Evolutionary conservation across 2,113 vertebrate genomes (phyloP).

Genomic region (Promerops cafer): DNA sequence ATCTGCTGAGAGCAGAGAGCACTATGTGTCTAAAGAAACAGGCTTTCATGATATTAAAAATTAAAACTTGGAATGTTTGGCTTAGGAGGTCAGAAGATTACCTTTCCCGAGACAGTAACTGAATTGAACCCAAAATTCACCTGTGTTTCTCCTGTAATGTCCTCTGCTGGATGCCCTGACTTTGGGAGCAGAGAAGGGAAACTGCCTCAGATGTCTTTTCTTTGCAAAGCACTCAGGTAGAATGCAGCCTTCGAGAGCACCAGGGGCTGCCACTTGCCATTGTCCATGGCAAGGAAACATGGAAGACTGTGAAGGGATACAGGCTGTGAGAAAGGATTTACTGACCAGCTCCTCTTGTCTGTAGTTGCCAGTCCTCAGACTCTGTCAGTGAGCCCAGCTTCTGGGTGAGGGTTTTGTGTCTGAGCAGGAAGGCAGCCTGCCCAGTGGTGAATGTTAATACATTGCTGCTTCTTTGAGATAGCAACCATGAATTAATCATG

Average conservation of each 20-base stretch:
- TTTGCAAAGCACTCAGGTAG: neutral
- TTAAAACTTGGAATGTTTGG: neutral
- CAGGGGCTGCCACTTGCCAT: neutral
- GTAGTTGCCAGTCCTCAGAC: neutral
- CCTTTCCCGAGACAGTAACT: neutral
- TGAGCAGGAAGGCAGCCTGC: neutral
- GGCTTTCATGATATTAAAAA: neutral
- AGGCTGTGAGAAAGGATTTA: neutral
- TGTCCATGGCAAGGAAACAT: neutral
- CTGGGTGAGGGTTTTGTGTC: neutral
- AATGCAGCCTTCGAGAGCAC: neutral
- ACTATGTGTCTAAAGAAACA: neutral
- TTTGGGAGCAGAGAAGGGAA: neutral
- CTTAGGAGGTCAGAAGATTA: neutral
- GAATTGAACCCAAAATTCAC: neutral
- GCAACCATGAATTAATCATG: neutral
- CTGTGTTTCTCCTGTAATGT: neutral
- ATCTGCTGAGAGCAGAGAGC: neutral
- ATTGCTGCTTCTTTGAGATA: neutral
- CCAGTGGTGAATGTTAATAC: neutral
- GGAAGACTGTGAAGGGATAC: neutral
- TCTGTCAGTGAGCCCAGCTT: neutral
- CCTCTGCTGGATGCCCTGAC: neutral
- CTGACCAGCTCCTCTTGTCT: neutral
- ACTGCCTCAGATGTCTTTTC: neutral